These are phyloP conservation scores for Desoria tigrina DNA, from an alignment of 2,888 invertebrate species.

Conservation along the genomic window DNA sequence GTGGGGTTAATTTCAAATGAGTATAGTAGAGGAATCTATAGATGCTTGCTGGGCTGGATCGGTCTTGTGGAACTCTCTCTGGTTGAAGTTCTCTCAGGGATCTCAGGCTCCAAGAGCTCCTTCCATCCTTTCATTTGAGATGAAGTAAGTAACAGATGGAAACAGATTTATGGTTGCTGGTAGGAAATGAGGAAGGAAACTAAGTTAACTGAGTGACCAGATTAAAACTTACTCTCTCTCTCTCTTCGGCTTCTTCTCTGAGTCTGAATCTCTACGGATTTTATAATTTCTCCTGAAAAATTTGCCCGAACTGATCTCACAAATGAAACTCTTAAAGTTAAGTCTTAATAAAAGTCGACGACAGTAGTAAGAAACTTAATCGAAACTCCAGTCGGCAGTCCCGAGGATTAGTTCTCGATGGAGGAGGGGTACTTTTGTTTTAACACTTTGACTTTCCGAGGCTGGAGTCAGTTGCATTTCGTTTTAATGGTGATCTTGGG, in stretches of 20 bases:
- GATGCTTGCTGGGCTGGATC: neutral
- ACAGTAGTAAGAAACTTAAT: no score
- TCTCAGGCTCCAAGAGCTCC: neutral
- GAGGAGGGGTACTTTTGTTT: no score
- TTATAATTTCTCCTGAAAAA: slow-evolving; percentile 12
- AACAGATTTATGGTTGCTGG: slow-evolving; percentile 51
- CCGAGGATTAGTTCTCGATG: no score
- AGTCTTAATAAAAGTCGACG: no score
- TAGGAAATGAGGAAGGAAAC: slow-evolving; percentile 52
- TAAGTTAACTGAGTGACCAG: slow-evolving; percentile 46
- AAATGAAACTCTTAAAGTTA: slow-evolving; percentile 4
- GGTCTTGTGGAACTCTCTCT: no score
- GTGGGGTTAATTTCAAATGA: neutral
- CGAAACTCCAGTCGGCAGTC: no score
- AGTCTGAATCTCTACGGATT: neutral
- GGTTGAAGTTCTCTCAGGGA: neutral
- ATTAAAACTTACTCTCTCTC: slow-evolving; percentile 11
- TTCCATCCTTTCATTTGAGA: slow-evolving; percentile 2
- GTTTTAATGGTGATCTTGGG: no score
- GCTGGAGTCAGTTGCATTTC: no score
- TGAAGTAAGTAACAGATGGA: slow-evolving; percentile 43
- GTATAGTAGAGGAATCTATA: neutral
- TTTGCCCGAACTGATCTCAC: neutral
- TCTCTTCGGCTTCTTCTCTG: neutral
- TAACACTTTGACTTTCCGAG: no score